Evolutionary conservation across 2,113 vertebrate species (phyloP).

Genomic region (cat (Felis catus)): F.catus_Fca126_mat1.0 CM031420.1:1890501-1891000

Average conservation of each 20-base stretch:
- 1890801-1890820: not conserved
- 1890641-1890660: too few relatives aligned
- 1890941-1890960: not conserved
- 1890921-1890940: not conserved
- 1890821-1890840: not conserved
- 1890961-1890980: not conserved
- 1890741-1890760: not conserved
- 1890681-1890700: too few relatives aligned
- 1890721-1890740: too few relatives aligned
- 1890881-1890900: not conserved
- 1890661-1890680: too few relatives aligned
- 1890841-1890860: not conserved
- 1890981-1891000: not conserved
- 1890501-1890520: rapidly evolving
- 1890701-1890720: too few relatives aligned
- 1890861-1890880: not conserved
- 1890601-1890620: too few relatives aligned
- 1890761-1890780: not conserved
- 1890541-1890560: not conserved
- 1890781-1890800: not conserved
- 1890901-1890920: not conserved
- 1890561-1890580: not conserved
- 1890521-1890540: too few relatives aligned
- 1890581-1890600: too few relatives aligned
- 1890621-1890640: too few relatives aligned